phyloP scores from a whole-genome alignment of 2,888 invertebrate genomes.

The Xylota sylvarum region DNA sequence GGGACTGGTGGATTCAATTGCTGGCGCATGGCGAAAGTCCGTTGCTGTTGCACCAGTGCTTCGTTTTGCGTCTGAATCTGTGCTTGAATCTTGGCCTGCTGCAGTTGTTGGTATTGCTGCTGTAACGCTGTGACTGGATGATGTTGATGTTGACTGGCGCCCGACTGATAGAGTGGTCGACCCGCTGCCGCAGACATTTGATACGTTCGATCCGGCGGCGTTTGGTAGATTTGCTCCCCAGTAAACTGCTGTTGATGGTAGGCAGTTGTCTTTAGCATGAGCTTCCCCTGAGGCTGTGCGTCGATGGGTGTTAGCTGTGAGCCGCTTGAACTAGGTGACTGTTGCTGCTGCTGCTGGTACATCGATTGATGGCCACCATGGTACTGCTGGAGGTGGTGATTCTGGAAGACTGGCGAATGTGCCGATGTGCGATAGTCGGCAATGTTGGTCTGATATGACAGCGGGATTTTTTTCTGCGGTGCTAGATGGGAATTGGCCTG shows the following conservation, averaged over 20 bases:
- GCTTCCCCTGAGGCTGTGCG: constrained; percentile 82
- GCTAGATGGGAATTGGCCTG: constrained; percentile 83
- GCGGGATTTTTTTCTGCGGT: constrained; percentile 85
- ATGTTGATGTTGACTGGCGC: constrained; percentile 81
- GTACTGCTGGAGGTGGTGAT: constrained; percentile 79
- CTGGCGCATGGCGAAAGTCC: constrained; percentile 88
- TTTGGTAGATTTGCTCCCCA: constrained; percentile 83
- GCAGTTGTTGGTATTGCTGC: constrained; percentile 88
- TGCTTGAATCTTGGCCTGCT: constrained; percentile 88
- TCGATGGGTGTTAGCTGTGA: constrained; percentile 83
- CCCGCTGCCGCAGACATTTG: constrained; percentile 83
- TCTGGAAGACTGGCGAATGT: constrained; percentile 85
- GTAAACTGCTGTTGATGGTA: constrained; percentile 86
- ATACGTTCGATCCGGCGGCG: constrained; percentile 86
- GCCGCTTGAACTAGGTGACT: constrained; percentile 82
- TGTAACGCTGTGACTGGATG: constrained; percentile 84
- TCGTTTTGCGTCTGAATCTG: constrained; percentile 88
- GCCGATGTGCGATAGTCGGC: constrained; percentile 86
- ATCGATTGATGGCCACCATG: constrained; percentile 67
- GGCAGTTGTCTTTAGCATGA: constrained; percentile 81
- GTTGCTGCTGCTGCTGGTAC: constrained; percentile 70
- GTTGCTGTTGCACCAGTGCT: constrained; percentile 88
- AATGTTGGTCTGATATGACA: constrained; percentile 84
- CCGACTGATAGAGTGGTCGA: constrained; percentile 74
- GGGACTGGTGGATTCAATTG: constrained; percentile 87